phyloP scores from a whole-genome alignment of 1,140 invertebrate species.

The Acromyrmex charruanus region DNA sequence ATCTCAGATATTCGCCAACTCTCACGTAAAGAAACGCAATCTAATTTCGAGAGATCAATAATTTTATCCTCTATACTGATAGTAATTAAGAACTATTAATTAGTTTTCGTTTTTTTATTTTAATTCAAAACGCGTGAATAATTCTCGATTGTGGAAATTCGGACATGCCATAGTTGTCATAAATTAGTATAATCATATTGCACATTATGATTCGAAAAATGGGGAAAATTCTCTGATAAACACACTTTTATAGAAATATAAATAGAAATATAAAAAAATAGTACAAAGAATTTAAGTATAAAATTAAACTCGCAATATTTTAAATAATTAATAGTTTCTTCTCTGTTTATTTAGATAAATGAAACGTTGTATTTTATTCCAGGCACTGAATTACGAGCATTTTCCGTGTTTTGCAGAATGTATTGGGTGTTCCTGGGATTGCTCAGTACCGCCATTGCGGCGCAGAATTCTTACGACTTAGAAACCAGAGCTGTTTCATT shows the following conservation, averaged over 20 bases:
- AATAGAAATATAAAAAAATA: background rate
- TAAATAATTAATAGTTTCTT: no score
- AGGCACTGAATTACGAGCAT: background rate
- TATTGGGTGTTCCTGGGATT: constrained; percentile 81
- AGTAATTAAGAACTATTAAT: no score
- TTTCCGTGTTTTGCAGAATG: constrained; percentile 76
- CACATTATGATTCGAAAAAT: background rate
- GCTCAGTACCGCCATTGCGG: constrained; percentile 77
- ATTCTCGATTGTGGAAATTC: no score
- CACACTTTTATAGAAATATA: background rate
- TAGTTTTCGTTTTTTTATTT: no score
- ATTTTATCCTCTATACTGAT: no score
- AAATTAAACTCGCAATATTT: background rate
- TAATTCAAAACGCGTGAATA: no score
- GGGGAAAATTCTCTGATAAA: background rate
- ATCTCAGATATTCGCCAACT: no score
- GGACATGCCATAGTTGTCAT: no score
- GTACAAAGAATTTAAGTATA: background rate
- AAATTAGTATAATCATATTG: background rate
- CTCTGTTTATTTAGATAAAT: background rate
- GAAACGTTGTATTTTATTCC: background rate
- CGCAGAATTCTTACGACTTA: constrained; percentile 82
- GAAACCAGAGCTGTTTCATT: constrained; percentile 82
- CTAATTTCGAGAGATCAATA: no score
- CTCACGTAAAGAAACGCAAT: no score